A percentile compares a stretch with the other conserved stretches of the same genome.
Conservation (phyloP, 2,113 vertebrate genomes). For the Hemiscyllium ocellatum region DNA sequence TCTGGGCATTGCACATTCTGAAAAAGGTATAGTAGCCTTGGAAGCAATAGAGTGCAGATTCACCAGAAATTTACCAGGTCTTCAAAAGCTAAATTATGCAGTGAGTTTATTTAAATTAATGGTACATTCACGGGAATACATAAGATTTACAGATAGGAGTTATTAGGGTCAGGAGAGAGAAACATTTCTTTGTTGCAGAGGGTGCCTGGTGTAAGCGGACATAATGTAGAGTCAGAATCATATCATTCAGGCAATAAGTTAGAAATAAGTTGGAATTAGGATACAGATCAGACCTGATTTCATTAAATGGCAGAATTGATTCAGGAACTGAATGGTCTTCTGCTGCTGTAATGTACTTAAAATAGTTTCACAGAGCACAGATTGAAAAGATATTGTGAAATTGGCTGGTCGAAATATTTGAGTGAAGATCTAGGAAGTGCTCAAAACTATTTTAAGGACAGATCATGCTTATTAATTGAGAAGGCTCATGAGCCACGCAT, state of each 20-base stretch:
- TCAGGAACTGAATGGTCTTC: neutral
- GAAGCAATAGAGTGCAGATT: neutral
- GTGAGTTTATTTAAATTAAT: neutral
- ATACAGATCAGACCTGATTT: neutral
- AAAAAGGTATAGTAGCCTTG: neutral
- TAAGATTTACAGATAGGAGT: too few species aligned
- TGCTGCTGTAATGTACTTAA: neutral
- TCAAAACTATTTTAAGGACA: neutral
- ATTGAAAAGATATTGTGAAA: neutral
- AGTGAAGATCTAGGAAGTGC: neutral
- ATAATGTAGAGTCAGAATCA: too few species aligned
- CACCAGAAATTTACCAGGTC: neutral
- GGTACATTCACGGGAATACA: too few species aligned
- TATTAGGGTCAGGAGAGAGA: too few species aligned
- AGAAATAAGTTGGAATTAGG: neutral
- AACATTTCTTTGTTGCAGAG: too few species aligned
- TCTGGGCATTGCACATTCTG: neutral
- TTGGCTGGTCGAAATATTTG: neutral
- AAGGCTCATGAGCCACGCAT: neutral
- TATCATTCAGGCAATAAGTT: neutral
- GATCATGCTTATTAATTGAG: neutral
- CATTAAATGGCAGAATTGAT: neutral
- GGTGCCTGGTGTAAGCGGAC: too few species aligned
- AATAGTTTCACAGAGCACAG: neutral
- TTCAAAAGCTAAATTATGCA: neutral